Base-by-base conservation (phyloP, 2,888 invertebrate species). In the Agrotis puta region DNA sequence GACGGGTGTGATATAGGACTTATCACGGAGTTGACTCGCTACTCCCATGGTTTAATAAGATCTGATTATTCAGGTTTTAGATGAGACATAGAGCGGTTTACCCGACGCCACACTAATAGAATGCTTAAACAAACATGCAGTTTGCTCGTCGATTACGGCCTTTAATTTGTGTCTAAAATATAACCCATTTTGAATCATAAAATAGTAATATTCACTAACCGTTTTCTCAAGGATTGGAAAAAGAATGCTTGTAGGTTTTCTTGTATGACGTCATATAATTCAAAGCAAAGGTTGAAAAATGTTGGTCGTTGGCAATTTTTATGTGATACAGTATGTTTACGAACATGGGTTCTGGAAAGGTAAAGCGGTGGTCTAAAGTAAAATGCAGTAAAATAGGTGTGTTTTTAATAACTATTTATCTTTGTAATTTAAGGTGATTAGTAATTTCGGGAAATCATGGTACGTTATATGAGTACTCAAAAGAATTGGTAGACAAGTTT, bases 111-210 rank as follows among this genome's bases (percentile, higher is more conserved):
- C 50, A 51, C 14, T 13, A 27, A 9, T 13, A 11, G 13, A 1
- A 11, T 56, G 16, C 20, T 56, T 20, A 22, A 39, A 39, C 4
- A 50, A 24, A 9, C 3, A 14, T 39, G 45, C 11, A 11, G 39
- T 58, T 22, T n/a, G n/a, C 69, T 53, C 43, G 47, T 59, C 27
- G 43, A 59, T 68, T 58, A 7, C 45, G 20, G 39, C 27, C 24
- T 77, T 43, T 24, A 18, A 50, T 56, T n/a, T 51, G 47, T 77
- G 61, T 70, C 70, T 77, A 62, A 24, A 76, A 61, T 77, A 22
- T 62, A 48, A 51, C 2, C 24, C 27, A 39, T 16, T 33, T 64
- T 24, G 51, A 43, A 68, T 43, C 22, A 53, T 58, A 66, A 47
- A 47, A 57, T 65, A 75, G 11, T 48, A 45, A 73, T 24, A 16